Conservation (phyloP, 2,797 vertebrate species). For the Sciaenops ocellatus region DNA sequence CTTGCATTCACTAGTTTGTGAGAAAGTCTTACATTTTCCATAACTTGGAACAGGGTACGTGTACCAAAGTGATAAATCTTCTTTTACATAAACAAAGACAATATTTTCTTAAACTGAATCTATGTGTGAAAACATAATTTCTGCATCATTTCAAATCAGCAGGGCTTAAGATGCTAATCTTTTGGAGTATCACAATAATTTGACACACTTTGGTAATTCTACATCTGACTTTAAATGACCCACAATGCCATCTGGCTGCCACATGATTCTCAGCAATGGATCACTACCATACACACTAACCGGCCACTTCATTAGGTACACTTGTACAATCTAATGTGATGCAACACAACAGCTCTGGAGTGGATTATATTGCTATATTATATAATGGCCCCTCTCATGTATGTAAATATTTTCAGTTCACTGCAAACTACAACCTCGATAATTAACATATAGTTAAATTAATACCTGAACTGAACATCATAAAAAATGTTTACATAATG, state of each 20-base stretch:
- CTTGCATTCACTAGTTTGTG: background rate
- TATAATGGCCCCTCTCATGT: no score
- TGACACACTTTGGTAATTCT: constrained; percentile 30
- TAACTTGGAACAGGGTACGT: background rate
- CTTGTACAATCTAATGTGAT: no score
- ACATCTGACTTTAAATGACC: background rate
- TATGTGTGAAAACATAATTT: constrained; percentile 7
- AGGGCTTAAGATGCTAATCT: background rate
- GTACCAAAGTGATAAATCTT: constrained; percentile 11
- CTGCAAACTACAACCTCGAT: no score
- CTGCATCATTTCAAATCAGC: constrained; percentile 23
- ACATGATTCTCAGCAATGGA: constrained; percentile 16
- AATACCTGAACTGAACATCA: no score
- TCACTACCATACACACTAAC: background rate
- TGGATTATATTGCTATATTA: no score
- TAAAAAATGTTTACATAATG: no score
- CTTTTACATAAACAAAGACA: constrained; percentile 27
- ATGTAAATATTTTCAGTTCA: no score
- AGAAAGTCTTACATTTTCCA: constrained; percentile 2
- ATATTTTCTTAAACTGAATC: constrained; percentile 2
- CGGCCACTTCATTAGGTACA: no score
- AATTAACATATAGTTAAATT: no score
- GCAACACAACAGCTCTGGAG: no score
- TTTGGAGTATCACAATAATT: constrained; percentile 9
- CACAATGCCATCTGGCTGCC: constrained; percentile 12